These are phyloP conservation scores for Sarcophaga carnaria DNA, from an alignment of 2,888 invertebrate species.

Conservation along the genomic window DNA sequence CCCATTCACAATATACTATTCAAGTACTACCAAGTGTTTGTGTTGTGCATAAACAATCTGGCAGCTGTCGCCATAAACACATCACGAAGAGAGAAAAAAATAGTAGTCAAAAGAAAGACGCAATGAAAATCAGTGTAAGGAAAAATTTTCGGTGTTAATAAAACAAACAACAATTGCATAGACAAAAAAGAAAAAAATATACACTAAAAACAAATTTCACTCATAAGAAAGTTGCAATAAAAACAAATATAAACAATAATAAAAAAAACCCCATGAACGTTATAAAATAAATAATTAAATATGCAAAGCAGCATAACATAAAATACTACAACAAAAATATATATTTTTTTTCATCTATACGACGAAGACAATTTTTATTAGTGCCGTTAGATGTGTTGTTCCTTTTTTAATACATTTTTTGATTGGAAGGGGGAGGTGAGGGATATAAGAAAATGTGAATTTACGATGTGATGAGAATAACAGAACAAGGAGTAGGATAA, in stretches of 20 bases:
- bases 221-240: constrained; percentile 37
- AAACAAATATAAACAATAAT: constrained; percentile 12
- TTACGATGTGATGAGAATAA: constrained; percentile 26
- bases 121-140: constrained; percentile 53
- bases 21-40: not conserved
- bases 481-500: constrained; percentile 51
- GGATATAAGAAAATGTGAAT: constrained; percentile 26
- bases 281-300: constrained; percentile 27
- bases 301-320: not conserved
- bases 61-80: not conserved
- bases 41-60: not conserved
- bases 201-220: constrained; percentile 17
- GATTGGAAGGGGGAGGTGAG: constrained; percentile 48
- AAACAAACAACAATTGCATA: constrained; percentile 57
- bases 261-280: constrained; percentile 15
- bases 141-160: constrained; percentile 45
- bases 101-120: constrained; percentile 58
- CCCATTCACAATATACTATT: not conserved
- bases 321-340: constrained; percentile 11
- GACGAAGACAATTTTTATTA: not conserved
- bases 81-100: constrained; percentile 31
- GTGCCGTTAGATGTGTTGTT: not conserved
- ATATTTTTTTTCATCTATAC: constrained; percentile 11
- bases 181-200: constrained; percentile 25
- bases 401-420: not conserved